Conservation (phyloP, 2,797 vertebrate species). For the Apogon talboti region DNA sequence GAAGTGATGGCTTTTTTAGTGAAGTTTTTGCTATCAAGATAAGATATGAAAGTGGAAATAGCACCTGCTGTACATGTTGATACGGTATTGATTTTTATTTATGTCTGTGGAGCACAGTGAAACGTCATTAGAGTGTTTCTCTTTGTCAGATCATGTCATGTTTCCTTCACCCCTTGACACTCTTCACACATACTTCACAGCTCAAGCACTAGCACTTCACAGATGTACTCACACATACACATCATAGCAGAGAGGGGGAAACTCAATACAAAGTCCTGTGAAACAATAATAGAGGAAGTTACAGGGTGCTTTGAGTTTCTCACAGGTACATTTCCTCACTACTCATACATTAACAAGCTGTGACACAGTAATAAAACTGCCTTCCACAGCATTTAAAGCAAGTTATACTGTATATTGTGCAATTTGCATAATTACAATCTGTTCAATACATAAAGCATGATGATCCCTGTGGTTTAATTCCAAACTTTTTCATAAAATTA, state of each 20-base stretch:
- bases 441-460: no score
- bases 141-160: constrained; percentile 28
- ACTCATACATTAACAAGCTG: not conserved
- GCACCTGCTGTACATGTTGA: constrained; percentile 8
- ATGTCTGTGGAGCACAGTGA: not conserved
- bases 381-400: no score
- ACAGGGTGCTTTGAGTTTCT: not conserved
- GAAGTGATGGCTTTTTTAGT: not conserved
- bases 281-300: constrained; percentile 27
- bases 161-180: not conserved
- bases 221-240: constrained; percentile 1
- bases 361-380: no score
- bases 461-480: no score
- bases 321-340: not conserved
- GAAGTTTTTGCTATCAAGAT: constrained; percentile 2
- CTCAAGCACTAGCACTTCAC: not conserved
- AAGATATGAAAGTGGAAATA: constrained; percentile 15
- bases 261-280: constrained; percentile 4
- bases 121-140: not conserved
- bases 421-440: no score
- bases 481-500: no score
- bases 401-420: no score
- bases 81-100: constrained; percentile 22
- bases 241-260: not conserved
- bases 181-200: not conserved